Conservation (phyloP, 1,140 invertebrate genomes). For the Limonius californicus region DNA sequence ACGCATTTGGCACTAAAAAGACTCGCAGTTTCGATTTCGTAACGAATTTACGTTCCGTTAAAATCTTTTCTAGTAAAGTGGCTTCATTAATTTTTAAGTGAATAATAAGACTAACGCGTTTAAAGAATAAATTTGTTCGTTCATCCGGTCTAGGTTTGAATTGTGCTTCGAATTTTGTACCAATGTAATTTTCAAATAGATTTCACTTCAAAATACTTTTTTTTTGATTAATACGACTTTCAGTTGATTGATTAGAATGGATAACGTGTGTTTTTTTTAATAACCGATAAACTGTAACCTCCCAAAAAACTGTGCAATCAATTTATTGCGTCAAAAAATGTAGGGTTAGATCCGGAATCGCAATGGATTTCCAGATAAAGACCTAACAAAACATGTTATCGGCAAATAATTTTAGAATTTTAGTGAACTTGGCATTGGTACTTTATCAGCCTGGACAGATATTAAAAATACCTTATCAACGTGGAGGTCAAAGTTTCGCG, state of each 20-base stretch:
- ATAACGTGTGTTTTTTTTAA: no score
- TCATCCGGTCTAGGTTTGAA: no score
- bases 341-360: neutral
- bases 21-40: no score
- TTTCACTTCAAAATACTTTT: no score
- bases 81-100: constrained; percentile 23
- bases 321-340: no score
- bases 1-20: no score
- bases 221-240: no score
- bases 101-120: constrained; percentile 18
- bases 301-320: no score
- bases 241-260: no score
- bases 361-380: constrained; percentile 6
- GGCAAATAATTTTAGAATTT: neutral
- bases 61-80: constrained; percentile 1
- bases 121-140: neutral
- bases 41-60: neutral
- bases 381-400: neutral
- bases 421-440: neutral
- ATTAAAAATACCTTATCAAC: neutral
- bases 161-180: no score
- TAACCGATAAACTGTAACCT: no score
- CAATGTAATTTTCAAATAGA: no score
- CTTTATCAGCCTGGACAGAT: neutral
- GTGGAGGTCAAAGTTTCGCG: neutral